Conservation (phyloP, 1,140 invertebrate species). For the Camponotus pennsylvanicus region DNA sequence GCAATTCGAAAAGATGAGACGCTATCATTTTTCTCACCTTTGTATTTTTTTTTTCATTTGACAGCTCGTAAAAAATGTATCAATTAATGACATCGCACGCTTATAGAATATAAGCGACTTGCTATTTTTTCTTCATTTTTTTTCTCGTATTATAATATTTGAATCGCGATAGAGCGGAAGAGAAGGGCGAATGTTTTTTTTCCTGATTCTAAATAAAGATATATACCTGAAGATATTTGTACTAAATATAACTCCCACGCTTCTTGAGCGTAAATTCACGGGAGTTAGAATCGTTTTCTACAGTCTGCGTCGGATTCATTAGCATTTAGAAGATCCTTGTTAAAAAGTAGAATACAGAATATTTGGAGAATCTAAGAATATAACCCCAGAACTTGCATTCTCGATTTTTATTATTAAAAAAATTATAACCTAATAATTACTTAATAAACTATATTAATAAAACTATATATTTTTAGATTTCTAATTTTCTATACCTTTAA, state of each 20-base stretch:
- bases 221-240: slow-evolving; percentile 71
- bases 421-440: background rate
- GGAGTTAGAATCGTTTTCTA: slow-evolving; percentile 60
- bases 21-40: slow-evolving; percentile 28
- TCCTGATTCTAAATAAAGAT: slow-evolving; percentile 64
- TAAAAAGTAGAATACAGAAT: background rate
- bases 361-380: background rate
- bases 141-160: slow-evolving; percentile 8
- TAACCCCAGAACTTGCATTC: slow-evolving; percentile 5
- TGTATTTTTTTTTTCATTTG: slow-evolving; percentile 27
- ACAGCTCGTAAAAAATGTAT: slow-evolving; percentile 49
- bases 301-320: slow-evolving; percentile 43
- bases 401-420: slow-evolving; percentile 10
- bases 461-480: slow-evolving; percentile 10
- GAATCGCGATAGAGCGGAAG: slow-evolving; percentile 31
- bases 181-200: slow-evolving; percentile 26
- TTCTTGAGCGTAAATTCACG: slow-evolving; percentile 9
- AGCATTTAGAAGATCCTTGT: slow-evolving; percentile 29
- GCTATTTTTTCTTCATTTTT: slow-evolving; percentile 22
- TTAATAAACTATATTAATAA: background rate
- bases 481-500: slow-evolving; percentile 5
- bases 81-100: slow-evolving; percentile 33
- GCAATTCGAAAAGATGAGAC: slow-evolving; percentile 14
- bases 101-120: background rate
- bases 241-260: slow-evolving; percentile 66